Percentiles rank a stretch among this genome's conserved stretches.
phyloP scores from a whole-genome alignment of 2,797 vertebrate genomes.

The Melanotaenia pygmaea region DNA sequence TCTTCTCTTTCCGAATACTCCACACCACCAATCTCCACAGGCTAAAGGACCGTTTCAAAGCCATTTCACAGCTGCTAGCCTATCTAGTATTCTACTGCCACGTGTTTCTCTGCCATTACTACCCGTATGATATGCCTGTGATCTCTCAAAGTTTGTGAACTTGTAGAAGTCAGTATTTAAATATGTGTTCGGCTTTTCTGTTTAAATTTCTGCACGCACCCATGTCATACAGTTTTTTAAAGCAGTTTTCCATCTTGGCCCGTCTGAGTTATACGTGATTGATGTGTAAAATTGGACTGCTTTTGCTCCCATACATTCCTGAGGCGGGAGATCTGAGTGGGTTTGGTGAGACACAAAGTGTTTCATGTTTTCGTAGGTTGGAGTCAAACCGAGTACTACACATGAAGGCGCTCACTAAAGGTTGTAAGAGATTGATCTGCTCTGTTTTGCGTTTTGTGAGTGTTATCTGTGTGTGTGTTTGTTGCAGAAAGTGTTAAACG shows the following conservation, averaged over 20 bases:
- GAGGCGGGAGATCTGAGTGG: conserved; percentile 66
- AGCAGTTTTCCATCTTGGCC: conserved; percentile 59
- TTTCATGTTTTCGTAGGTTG: conserved; percentile 73
- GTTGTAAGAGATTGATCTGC: conserved; percentile 71
- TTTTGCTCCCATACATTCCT: conserved; percentile 70
- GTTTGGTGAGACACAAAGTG: conserved; percentile 63
- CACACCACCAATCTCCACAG: conserved; percentile 47
- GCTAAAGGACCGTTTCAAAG: conserved; percentile 64
- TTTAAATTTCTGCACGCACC: conserved; percentile 53
- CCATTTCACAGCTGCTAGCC: conserved; percentile 73
- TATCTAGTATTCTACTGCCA: conserved; percentile 67
- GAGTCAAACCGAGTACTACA: conserved; percentile 70
- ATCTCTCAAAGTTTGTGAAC: conserved; percentile 55
- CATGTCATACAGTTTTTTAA: conserved; percentile 62
- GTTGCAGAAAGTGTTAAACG: conserved; percentile 54
- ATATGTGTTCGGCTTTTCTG: conserved; percentile 65
- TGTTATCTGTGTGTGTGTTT: conserved; percentile 34
- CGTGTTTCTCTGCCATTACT: conserved; percentile 57
- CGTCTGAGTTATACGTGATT: conserved; percentile 59
- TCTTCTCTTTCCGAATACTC: conserved; percentile 56
- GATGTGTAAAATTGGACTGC: conserved; percentile 75
- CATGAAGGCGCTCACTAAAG: conserved; percentile 62
- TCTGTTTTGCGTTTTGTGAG: conserved; percentile 50
- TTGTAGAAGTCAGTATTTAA: conserved; percentile 61
- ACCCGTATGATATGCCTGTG: conserved; percentile 64